Evolutionary conservation across 2,797 vertebrate species (phyloP).

Genomic region (Bucorvus abyssinicus): DNA sequence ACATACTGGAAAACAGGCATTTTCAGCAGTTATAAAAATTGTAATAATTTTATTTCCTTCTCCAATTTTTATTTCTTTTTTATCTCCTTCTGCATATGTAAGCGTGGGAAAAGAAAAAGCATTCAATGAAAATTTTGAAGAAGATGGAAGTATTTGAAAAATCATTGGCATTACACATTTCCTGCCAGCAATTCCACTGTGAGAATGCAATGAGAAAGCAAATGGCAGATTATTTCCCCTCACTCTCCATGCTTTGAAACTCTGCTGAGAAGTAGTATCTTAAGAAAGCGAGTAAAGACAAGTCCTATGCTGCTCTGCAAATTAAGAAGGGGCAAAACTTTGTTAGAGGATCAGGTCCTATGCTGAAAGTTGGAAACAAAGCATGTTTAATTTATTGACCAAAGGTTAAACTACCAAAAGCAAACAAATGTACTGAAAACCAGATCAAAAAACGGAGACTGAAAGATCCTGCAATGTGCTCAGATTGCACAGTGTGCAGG

Average conservation of each 20-base stretch:
- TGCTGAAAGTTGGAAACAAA: neutral
- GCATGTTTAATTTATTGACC: neutral
- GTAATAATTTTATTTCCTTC: neutral
- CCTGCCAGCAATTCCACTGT: neutral
- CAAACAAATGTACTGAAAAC: neutral
- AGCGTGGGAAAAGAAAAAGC: neutral
- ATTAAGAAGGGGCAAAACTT: neutral
- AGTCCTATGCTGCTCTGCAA: neutral
- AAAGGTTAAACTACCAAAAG: neutral
- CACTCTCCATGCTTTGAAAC: neutral
- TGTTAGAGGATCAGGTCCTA: neutral
- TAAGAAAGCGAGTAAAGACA: neutral
- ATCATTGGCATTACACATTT: neutral
- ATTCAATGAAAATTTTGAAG: neutral
- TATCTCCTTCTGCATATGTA: neutral
- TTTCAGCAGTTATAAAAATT: neutral
- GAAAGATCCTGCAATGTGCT: neutral
- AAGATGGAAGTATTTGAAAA: neutral
- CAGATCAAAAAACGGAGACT: neutral
- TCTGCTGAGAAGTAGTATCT: neutral
- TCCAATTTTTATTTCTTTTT: neutral
- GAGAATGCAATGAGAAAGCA: neutral
- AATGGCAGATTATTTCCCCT: neutral
- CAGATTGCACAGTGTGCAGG: neutral
- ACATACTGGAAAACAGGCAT: neutral